These are phyloP conservation scores for Acridotheres tristis DNA, from an alignment of 2,797 vertebrate genomes.

Conservation along the genomic window DNA sequence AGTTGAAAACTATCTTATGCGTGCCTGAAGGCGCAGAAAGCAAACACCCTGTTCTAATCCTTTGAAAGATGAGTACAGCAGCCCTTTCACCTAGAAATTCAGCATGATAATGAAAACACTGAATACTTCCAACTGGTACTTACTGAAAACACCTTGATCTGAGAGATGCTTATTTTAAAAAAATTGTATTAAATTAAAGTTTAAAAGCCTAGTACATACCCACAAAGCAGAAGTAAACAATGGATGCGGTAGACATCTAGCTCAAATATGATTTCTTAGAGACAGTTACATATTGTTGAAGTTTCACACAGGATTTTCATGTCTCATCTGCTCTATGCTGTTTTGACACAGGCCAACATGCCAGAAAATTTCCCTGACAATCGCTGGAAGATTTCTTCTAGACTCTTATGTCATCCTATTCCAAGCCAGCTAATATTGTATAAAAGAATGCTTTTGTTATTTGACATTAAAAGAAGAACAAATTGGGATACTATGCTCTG, in stretches of 20 bases:
- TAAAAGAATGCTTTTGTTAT: not conserved
- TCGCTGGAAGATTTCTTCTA: not conserved
- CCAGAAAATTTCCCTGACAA: not conserved
- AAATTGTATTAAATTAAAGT: not conserved
- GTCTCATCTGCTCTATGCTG: accelerated
- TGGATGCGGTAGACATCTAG: not conserved
- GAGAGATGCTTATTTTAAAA: not conserved
- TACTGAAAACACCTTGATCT: not conserved
- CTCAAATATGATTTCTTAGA: not conserved
- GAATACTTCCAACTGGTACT: not conserved
- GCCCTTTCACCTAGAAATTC: slow-evolving; percentile 47
- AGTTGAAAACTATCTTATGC: slow-evolving; percentile 27
- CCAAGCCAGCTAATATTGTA: not conserved
- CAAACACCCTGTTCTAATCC: slow-evolving; percentile 8
- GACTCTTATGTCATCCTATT: not conserved
- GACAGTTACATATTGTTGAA: not conserved
- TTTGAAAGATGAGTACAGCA: slow-evolving; percentile 14
- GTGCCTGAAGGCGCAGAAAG: slow-evolving; percentile 15
- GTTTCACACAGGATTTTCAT: not conserved
- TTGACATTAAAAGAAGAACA: accelerated
- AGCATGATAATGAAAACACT: not conserved
- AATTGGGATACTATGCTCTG: not conserved
- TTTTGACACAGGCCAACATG: not conserved
- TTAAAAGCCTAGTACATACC: not conserved
- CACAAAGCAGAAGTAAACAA: not conserved